Evolutionary conservation across 2,113 vertebrate genomes (phyloP).

Genomic region (Bothrops jararaca): DNA sequence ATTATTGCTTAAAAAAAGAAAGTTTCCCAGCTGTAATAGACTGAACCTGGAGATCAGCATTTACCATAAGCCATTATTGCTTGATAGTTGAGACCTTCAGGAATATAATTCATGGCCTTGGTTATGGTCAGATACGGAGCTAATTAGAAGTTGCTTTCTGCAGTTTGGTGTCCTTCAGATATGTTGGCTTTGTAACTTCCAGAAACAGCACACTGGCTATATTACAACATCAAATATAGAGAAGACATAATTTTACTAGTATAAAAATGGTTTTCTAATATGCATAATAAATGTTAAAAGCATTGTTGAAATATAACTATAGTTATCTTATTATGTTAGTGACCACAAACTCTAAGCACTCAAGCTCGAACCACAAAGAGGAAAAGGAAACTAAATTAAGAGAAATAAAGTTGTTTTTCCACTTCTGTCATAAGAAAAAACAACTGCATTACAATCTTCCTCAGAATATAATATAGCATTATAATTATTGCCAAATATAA

Average conservation of each 20-base stretch:
- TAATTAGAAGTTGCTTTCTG: not conserved
- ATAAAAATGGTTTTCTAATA: not conserved
- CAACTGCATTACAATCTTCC: not conserved
- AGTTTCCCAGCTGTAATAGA: not conserved
- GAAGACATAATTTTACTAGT: not conserved
- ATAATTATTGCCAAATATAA: conserved; percentile 5
- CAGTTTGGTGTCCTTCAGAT: not conserved
- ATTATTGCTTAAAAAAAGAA: not conserved
- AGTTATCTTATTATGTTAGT: conserved; percentile 13
- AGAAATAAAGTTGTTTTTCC: not conserved
- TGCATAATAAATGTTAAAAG: not conserved
- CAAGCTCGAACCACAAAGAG: not conserved
- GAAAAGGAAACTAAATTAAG: not conserved
- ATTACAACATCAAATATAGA: not conserved
- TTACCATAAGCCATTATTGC: not conserved
- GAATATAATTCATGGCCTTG: not conserved
- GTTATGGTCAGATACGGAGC: not conserved
- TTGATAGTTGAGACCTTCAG: not conserved
- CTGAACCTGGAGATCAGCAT: not conserved
- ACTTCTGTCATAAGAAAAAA: not conserved
- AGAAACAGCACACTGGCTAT: not conserved
- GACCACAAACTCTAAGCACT: conserved; percentile 16
- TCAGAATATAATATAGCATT: not conserved
- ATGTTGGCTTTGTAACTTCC: not conserved
- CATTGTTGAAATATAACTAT: conserved; percentile 20